Base-by-base conservation (phyloP, 2,888 invertebrate species). In the Nebria salina region DNA sequence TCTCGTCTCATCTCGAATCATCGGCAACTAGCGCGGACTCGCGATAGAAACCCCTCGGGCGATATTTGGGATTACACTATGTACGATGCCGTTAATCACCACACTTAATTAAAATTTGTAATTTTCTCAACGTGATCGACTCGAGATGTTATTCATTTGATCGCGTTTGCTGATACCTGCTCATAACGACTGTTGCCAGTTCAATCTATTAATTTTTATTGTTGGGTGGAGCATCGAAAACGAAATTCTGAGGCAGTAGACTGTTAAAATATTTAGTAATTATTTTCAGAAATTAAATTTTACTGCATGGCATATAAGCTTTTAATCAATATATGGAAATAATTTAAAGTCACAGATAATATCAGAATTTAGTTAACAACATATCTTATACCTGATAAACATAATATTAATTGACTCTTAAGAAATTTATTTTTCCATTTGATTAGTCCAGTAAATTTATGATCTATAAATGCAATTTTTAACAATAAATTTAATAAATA, bases 61-160 rank as follows among this genome's bases (percentile, higher is more conserved):
- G 70, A 70, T 70, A 70, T 70, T 70, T 34, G 34, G 70, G 25
- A 70, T 70, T 70, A 70, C 70, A 70, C 70, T 70, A 20, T 54
- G 54, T 34, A 70, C 25, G 70, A 11, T 70, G 11, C 70, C 70
- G 70, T 70, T 70, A 70, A 70, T 70, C 70, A 70, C 70, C 70
- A 26, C 25, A 26, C 34, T 70, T 70, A 70, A 70, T 70, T 70
- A 70, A 70, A 70, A 70, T 70, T 70, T 70, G 26, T 70, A 70
- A 70, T 70, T 70, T 70, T 70, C 70, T 1, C 26, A 70, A 70
- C 34, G n/a, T 34, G 70, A 70, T 70, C 70, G 26, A 25, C 34
- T 34, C 34, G 20, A 70, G 34, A 70, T 26, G 70, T 70, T 70
- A 70, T 70, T 70, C 34, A 70, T 70, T 70, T 70, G 70, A 25